Conservation (phyloP, 1,140 invertebrate genomes). For the Apocrypta bakeri region DNA sequence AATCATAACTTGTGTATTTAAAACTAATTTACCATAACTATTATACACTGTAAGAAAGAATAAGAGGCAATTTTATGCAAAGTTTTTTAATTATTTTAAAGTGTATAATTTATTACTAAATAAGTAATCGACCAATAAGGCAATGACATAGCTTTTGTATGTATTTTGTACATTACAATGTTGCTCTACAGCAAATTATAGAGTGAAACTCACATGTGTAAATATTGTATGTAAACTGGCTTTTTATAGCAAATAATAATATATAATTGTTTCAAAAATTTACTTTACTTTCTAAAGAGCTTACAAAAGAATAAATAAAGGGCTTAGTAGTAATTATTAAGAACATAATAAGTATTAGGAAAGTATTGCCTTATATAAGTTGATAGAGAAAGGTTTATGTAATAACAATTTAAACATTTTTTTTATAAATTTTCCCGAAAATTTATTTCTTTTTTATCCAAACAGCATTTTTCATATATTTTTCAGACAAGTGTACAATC, state of each 20-base stretch:
- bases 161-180: conserved; percentile 29
- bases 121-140: conserved; percentile 17
- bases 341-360: neutral
- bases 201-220: conserved; percentile 56
- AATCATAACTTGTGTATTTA: neutral
- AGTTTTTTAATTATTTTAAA: conserved; percentile 9
- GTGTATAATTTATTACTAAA: conserved; percentile 1
- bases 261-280: conserved; percentile 36
- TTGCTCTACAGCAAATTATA: conserved; percentile 32
- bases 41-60: neutral
- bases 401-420: neutral
- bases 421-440: neutral
- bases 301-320: neutral
- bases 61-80: neutral
- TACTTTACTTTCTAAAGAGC: neutral
- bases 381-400: neutral
- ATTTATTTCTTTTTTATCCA: conserved; percentile 16
- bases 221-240: conserved; percentile 58
- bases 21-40: neutral
- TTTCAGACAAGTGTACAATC: conserved; percentile 13
- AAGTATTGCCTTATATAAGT: neutral
- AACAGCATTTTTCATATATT: conserved; percentile 1
- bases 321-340: neutral
- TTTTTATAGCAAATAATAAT: conserved; percentile 46
- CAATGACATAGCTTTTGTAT: conserved; percentile 39